Evolutionary conservation across 2,113 vertebrate species (phyloP).

Genomic region (Ptilorrhoa leucosticta): DNA sequence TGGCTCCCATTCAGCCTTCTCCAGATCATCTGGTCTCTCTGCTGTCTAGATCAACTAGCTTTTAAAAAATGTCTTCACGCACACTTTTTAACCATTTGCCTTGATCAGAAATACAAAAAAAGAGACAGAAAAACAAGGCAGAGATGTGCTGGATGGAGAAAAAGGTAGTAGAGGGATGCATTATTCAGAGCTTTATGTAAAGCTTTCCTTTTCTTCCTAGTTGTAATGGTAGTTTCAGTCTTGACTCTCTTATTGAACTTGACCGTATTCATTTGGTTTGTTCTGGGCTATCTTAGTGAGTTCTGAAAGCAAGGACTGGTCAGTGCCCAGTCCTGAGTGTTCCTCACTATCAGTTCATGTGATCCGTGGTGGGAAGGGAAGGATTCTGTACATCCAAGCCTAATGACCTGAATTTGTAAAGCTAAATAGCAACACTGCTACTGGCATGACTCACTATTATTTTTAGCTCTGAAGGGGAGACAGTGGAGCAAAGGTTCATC

Average conservation of each 20-base stretch:
- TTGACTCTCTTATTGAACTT: neutral
- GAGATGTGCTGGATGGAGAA: neutral
- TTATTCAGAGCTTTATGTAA: neutral
- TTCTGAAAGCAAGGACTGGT: neutral
- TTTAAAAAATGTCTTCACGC: neutral
- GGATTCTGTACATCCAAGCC: neutral
- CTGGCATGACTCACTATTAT: conserved; percentile 11
- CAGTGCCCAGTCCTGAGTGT: neutral
- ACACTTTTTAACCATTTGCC: neutral
- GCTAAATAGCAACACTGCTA: neutral
- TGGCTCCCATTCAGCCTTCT: neutral
- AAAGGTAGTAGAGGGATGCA: neutral
- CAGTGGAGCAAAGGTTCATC: neutral
- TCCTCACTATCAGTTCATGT: neutral
- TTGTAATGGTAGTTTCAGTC: neutral
- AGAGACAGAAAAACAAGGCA: neutral
- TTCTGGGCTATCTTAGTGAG: neutral
- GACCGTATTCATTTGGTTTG: neutral
- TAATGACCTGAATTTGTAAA: neutral
- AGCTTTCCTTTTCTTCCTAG: neutral
- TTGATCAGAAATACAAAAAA: neutral
- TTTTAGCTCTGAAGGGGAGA: conserved; percentile 33
- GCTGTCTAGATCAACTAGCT: neutral
- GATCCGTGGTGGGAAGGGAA: neutral
- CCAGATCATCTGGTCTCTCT: neutral